Conservation (phyloP, 2,888 invertebrate species). For the Diarsia dahlii region DNA sequence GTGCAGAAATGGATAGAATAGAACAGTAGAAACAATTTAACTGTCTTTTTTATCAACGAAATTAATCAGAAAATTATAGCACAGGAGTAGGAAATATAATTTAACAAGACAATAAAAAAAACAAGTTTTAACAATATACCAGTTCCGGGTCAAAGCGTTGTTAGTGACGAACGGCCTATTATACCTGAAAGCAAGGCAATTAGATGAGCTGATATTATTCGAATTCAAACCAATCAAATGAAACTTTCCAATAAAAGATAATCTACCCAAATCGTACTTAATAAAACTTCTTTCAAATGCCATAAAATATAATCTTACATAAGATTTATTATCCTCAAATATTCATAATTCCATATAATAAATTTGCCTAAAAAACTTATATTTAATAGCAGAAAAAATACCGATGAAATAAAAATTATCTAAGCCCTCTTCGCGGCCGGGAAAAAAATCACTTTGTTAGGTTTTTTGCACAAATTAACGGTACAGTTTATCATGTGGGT, state of each 20-base stretch:
- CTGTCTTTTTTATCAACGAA: too few relatives aligned
- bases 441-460: conserved; percentile 53
- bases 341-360: conserved; percentile 31
- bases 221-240: neutral
- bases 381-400: conserved; percentile 39
- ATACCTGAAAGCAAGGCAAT: neutral
- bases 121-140: too few relatives aligned
- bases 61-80: too few relatives aligned
- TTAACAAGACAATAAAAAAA: too few relatives aligned
- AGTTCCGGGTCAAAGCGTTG: neutral
- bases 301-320: conserved; percentile 13
- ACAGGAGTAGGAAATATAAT: too few relatives aligned
- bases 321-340: conserved; percentile 15
- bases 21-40: too few relatives aligned
- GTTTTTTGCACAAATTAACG: conserved; percentile 68
- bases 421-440: conserved; percentile 23
- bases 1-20: too few relatives aligned
- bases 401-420: conserved; percentile 50
- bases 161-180: neutral
- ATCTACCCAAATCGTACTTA: conserved; percentile 16
- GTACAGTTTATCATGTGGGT: conserved; percentile 68
- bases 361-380: conserved; percentile 34
- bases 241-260: conserved; percentile 13
- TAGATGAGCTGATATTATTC: neutral
- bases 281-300: conserved; percentile 17